Evolutionary conservation across 1,140 invertebrate genomes (phyloP).

Genomic region (Orussus abietinus): DNA sequence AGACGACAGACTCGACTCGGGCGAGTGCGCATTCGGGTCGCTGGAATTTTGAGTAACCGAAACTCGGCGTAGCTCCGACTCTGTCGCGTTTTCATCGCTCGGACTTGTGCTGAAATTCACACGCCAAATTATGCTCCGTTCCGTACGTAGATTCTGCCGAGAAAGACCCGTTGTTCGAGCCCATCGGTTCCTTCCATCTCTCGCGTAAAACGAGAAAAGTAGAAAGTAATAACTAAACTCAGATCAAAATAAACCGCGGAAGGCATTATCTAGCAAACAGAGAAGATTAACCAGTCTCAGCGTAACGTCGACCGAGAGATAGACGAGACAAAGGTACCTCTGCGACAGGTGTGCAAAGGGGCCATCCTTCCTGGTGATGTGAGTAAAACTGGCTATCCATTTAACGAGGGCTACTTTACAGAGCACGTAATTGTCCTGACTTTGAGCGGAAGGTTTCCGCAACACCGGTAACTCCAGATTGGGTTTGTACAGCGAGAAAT

Average conservation of each 20-base stretch:
- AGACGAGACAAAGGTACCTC: constrained; percentile 34
- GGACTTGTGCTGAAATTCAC: constrained; percentile 35
- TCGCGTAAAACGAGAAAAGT: no score
- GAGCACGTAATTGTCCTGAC: constrained; percentile 64
- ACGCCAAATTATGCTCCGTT: no score
- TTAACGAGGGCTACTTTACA: constrained; percentile 83
- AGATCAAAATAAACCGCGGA: no score
- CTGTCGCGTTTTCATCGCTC: constrained; percentile 41
- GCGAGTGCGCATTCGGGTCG: constrained; percentile 40
- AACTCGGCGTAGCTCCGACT: constrained; percentile 42
- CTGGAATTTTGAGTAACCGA: constrained; percentile 39
- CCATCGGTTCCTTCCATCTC: no score
- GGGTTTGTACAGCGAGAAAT: constrained; percentile 83
- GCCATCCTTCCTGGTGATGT: constrained; percentile 64
- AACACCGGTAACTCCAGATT: constrained; percentile 67
- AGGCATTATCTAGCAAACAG: no score
- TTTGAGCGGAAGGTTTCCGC: constrained; percentile 49
- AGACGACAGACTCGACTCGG: constrained; percentile 26
- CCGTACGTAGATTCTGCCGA: no score
- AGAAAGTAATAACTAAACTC: no score
- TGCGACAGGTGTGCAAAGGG: constrained; percentile 41
- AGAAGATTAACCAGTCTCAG: no score
- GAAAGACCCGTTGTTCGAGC: no score
- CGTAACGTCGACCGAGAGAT: neutral
- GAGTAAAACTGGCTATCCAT: constrained; percentile 83